Evolutionary conservation across 2,113 vertebrate genomes (phyloP), one percentile per base, ranked within the genome.

Genomic region (Cricetomys ansorgei): DNA sequence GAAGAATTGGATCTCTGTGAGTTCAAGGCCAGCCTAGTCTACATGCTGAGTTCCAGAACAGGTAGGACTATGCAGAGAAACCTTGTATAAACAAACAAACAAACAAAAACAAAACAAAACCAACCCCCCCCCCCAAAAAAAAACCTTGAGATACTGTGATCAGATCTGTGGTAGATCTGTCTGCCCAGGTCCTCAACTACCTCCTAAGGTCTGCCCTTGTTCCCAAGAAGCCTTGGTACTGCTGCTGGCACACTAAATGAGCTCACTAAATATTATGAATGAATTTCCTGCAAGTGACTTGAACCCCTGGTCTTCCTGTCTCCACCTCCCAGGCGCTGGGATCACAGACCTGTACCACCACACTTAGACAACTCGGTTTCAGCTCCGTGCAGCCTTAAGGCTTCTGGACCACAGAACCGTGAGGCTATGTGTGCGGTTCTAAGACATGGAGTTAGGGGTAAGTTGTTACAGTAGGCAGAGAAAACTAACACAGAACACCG

Each of bases 211-310:
- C 25, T 43, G n/a, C 31, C 50, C 29, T 65, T 34, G 8, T 64
- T 53, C 27, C 31, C 3, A 11, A 2, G 15, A 37, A 7, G 0
- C 23, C 43, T 43, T 27, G 6, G 16, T 48, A 67, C 0, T 0
- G 76, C 25, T 19, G 40, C 40, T 64, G 11, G 43, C 25, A 53
- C 25, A 31, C 45, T 80, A 53, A 40, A 57, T 7, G 59, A 0
- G 1, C 45, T n/a, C 67, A 69, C 40, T 43, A 86, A 92, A 62
- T 53, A 40, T 34, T 88, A 73, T 62, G 21, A 80, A 48, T 1
- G 15, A 45, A 31, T 53, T 95, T 40, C 72, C 29, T 37, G 83
- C 43, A 92, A 73, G 16, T 77, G 69, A 13, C 59, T 87, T 53
- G 48, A 88, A 88, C 50, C 55, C 16, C 27, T 69, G 31, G 29